These are phyloP conservation scores for Propithecus coquereli DNA, from an alignment of 2,113 vertebrate species.

Conservation along the genomic window DNA sequence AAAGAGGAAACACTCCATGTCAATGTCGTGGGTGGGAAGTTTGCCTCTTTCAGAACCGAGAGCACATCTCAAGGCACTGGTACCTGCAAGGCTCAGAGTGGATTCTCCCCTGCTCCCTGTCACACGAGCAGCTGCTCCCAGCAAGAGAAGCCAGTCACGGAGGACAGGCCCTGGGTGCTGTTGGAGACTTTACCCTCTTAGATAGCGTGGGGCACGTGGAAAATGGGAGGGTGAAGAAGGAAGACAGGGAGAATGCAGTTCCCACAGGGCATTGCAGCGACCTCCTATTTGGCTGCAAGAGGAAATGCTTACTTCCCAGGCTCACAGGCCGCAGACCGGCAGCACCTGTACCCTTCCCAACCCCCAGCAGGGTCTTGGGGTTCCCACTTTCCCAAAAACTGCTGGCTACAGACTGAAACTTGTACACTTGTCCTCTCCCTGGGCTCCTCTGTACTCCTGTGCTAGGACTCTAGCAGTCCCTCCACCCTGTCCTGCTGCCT, in stretches of 20 bases:
- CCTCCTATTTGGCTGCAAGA: background rate
- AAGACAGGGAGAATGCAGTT: fast-evolving
- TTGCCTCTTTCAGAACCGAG: background rate
- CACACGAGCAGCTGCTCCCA: background rate
- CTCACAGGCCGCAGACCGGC: background rate
- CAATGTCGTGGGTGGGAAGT: fast-evolving
- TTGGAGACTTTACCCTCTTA: background rate
- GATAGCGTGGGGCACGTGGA: fast-evolving
- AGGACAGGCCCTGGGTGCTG: background rate
- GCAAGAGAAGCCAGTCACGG: no score
- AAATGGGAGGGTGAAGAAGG: background rate
- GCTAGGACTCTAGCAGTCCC: background rate
- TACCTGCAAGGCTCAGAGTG: background rate
- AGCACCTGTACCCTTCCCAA: background rate
- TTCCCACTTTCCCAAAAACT: background rate
- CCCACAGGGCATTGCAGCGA: fast-evolving
- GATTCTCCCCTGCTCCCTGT: fast-evolving
- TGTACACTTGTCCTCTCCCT: fast-evolving
- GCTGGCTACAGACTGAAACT: fast-evolving
- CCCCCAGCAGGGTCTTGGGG: background rate
- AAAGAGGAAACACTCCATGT: background rate
- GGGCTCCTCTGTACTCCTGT: background rate
- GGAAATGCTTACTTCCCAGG: background rate
- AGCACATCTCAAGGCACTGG: fast-evolving
- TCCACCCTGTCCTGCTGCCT: fast-evolving